phyloP scores from a whole-genome alignment of 1,140 invertebrate species.

The Drosophila takahashii region DNA sequence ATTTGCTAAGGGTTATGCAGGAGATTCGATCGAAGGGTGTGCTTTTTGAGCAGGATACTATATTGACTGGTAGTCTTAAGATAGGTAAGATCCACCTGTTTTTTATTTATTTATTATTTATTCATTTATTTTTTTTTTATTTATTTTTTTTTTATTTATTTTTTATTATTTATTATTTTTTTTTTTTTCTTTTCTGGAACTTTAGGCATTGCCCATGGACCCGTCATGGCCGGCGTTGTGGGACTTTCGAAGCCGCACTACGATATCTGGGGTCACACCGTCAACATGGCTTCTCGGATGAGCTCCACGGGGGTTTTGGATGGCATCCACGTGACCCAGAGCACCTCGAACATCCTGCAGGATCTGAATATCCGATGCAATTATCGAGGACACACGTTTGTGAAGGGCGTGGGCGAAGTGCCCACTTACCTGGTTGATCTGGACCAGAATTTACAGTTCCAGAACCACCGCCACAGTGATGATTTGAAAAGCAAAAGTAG shows the following conservation, averaged over 20 bases:
- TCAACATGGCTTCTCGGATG: slow-evolving; percentile 96
- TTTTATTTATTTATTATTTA: not conserved
- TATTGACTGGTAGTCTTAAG: slow-evolving; percentile 24
- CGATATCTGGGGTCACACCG: slow-evolving; percentile 96
- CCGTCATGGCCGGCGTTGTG: slow-evolving; percentile 94
- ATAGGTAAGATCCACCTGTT: slow-evolving; percentile 17
- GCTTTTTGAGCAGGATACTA: not conserved
- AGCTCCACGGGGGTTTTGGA: slow-evolving; percentile 91
- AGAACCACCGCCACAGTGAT: slow-evolving; percentile 34
- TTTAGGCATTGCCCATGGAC: slow-evolving; percentile 90
- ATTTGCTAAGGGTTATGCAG: slow-evolving; percentile 36
- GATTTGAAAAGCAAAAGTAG: not conserved
- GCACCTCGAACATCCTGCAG: slow-evolving; percentile 89
- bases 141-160: not conserved
- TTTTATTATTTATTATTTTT: too few species aligned
- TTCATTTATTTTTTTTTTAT: not conserved
- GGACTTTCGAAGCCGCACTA: slow-evolving; percentile 92
- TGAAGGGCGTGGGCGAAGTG: slow-evolving; percentile 90
- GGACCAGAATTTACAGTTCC: slow-evolving; percentile 86
- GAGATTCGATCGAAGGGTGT: slow-evolving; percentile 22
- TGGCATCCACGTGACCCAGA: slow-evolving; percentile 91
- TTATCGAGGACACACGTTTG: slow-evolving; percentile 88
- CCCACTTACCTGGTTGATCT: slow-evolving; percentile 90
- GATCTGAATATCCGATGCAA: slow-evolving; percentile 88
- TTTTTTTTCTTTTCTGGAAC: not conserved